A percentile compares a stretch with the other conserved stretches of the same genome.
Evolutionary conservation across 2,888 invertebrate genomes (phyloP).

Genomic region (Aporophyla nigra): DNA sequence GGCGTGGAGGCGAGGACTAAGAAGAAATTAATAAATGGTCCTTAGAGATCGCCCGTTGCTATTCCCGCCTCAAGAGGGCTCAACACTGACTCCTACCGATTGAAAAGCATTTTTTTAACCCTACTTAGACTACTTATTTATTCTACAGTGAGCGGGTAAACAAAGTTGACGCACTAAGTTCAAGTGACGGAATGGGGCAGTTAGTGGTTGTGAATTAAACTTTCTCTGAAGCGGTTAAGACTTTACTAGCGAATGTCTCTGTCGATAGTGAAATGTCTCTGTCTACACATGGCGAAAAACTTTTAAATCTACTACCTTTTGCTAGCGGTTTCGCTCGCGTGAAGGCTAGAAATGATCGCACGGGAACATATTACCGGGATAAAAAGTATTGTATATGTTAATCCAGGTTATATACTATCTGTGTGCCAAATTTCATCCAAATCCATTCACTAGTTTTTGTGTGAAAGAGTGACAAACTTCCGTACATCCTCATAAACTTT

Average conservation of each 20-base stretch:
- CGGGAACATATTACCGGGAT: too few relatives aligned
- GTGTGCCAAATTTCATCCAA: too few relatives aligned
- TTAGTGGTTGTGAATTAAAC: slow-evolving; percentile 31
- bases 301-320: too few relatives aligned
- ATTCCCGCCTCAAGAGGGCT: slow-evolving; percentile 50
- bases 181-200: slow-evolving; percentile 14
- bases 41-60: slow-evolving; percentile 42
- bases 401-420: too few relatives aligned
- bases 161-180: slow-evolving; percentile 35
- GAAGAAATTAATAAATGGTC: slow-evolving; percentile 51
- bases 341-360: too few relatives aligned
- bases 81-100: slow-evolving; percentile 40
- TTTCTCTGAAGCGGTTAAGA: slow-evolving; percentile 9
- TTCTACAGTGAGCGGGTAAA: slow-evolving; percentile 36
- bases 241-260: not conserved
- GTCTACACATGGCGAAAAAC: not conserved
- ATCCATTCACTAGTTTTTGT: too few relatives aligned
- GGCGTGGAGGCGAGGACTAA: slow-evolving; percentile 12
- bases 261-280: too few relatives aligned
- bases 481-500: too few relatives aligned
- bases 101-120: slow-evolving; percentile 47
- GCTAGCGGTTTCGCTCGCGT: too few relatives aligned
- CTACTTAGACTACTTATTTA: slow-evolving; percentile 20
- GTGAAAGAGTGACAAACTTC: too few relatives aligned
- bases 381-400: too few relatives aligned